Evolutionary conservation across 2,113 vertebrate genomes (phyloP).

Genomic region (Anthoscopus minutus): DNA sequence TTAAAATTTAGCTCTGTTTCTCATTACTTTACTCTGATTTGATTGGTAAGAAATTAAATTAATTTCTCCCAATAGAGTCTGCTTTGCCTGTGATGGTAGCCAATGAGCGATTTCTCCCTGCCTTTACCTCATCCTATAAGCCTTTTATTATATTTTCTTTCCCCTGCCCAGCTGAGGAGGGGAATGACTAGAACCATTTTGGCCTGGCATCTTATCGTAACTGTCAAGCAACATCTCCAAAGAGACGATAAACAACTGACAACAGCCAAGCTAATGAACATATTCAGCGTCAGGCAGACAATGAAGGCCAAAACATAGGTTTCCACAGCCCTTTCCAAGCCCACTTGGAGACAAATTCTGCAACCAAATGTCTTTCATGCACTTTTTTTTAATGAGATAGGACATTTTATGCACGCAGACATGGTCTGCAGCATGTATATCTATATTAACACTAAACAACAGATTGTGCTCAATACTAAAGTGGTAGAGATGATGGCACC

Average conservation of each 20-base stretch:
- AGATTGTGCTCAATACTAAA: background rate
- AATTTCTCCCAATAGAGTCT: rapidly evolving
- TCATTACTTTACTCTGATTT: background rate
- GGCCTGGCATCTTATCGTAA: background rate
- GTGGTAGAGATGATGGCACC: background rate
- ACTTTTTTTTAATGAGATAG: background rate
- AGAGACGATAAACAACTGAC: background rate
- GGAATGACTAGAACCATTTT: background rate
- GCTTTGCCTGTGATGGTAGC: background rate
- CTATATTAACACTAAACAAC: background rate
- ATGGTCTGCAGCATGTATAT: background rate
- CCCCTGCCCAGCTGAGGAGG: background rate
- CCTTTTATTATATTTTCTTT: background rate
- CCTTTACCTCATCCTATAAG: rapidly evolving
- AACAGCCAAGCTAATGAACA: background rate
- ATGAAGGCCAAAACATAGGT: background rate
- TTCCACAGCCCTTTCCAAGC: background rate
- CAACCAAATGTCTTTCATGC: background rate
- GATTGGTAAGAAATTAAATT: background rate
- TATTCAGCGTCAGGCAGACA: background rate
- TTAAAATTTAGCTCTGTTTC: background rate
- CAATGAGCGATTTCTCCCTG: background rate
- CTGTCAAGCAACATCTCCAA: background rate
- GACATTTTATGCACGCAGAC: background rate
- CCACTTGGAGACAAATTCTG: background rate